Evolutionary conservation across 2,888 invertebrate genomes (phyloP).

Genomic region (Lycocerus yunnanus): DNA sequence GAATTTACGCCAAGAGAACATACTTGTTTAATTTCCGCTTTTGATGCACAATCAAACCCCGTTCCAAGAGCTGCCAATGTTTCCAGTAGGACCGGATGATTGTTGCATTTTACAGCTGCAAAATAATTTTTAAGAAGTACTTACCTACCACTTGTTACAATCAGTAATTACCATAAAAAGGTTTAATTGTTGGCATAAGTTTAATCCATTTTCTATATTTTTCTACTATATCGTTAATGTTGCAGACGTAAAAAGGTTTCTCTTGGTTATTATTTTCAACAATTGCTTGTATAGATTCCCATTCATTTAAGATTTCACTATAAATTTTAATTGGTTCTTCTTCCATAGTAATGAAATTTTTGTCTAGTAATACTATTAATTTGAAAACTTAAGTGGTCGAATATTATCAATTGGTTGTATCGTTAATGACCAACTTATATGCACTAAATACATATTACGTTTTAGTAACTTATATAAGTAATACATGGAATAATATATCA

Average conservation of each 20-base stretch:
- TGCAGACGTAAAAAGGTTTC: conserved; percentile 89
- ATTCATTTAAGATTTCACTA: neutral
- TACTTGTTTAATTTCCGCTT: conserved; percentile 85
- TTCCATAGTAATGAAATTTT: neutral
- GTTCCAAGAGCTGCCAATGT: conserved; percentile 85
- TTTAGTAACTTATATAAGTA: neutral
- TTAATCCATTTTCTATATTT: conserved; percentile 83
- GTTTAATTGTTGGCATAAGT: conserved; percentile 84
- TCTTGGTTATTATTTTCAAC: conserved; percentile 61
- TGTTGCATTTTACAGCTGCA: conserved; percentile 94
- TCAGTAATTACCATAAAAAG: conserved; percentile 79
- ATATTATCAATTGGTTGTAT: neutral
- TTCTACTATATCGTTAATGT: conserved; percentile 82
- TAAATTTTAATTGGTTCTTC: neutral
- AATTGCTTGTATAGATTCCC: neutral
- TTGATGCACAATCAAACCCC: conserved; percentile 97
- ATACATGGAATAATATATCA: neutral
- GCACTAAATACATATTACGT: neutral
- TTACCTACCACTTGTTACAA: neutral
- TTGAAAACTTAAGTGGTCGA: neutral
- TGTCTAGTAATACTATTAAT: neutral
- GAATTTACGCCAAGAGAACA: conserved; percentile 74
- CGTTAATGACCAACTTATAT: neutral
- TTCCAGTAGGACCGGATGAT: conserved; percentile 79
- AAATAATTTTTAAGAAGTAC: neutral